Evolutionary conservation across 2,113 vertebrate genomes (phyloP).

Genomic region (Fregata magnificens): DNA sequence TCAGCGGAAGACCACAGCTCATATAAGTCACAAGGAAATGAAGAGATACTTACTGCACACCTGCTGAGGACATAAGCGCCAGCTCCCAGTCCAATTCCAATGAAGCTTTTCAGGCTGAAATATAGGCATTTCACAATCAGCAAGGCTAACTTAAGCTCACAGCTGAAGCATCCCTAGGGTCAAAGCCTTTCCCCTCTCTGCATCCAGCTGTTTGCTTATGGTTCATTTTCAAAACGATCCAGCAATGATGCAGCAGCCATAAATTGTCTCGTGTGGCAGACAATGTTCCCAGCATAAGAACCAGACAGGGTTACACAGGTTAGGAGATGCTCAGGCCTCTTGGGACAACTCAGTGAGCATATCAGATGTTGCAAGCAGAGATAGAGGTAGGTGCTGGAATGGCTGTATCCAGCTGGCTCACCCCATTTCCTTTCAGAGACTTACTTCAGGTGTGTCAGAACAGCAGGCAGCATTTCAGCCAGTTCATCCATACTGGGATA

Average conservation of each 20-base stretch:
- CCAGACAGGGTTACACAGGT: not conserved
- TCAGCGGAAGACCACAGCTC: not conserved
- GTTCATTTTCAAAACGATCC: not conserved
- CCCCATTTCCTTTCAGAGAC: conserved; percentile 26
- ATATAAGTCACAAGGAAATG: not conserved
- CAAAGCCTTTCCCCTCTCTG: not conserved
- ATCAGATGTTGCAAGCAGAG: not conserved
- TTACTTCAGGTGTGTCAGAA: conserved; percentile 89
- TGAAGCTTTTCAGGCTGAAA: conserved; percentile 88
- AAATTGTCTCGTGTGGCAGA: not conserved
- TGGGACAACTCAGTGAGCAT: not conserved
- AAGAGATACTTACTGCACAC: conserved; percentile 85
- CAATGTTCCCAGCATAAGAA: not conserved
- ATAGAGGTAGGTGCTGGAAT: not conserved
- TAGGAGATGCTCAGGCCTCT: not conserved
- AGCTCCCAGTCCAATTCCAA: conserved; percentile 90
- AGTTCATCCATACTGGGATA: conserved; percentile 95
- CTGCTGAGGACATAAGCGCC: conserved; percentile 90
- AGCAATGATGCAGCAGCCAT: not conserved
- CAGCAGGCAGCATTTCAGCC: conserved; percentile 90
- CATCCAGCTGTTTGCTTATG: not conserved
- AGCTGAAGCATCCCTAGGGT: not conserved
- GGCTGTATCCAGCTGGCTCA: not conserved
- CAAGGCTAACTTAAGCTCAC: not conserved
- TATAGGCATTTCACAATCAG: conserved; percentile 15